Evolutionary conservation across 2,797 vertebrate genomes (phyloP).

Genomic region (Graptemys geographica): DNA sequence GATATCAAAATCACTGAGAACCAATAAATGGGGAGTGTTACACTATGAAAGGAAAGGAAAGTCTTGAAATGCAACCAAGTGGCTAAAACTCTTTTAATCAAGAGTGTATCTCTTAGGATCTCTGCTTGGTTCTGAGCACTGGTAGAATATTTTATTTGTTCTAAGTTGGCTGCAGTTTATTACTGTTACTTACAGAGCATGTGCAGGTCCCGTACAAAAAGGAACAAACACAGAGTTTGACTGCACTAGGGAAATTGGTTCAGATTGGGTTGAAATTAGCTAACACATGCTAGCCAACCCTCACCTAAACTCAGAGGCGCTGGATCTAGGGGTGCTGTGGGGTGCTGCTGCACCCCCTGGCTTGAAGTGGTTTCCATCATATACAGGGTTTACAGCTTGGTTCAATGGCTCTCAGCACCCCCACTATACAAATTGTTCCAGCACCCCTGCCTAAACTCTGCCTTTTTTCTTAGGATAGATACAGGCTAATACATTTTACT

Average conservation of each 20-base stretch:
- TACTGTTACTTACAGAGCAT: background rate
- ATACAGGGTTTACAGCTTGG: no score
- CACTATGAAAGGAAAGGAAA: background rate
- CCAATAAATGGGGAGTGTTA: no score
- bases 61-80: background rate
- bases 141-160: no score
- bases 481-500: background rate
- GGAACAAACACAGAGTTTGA: rapidly evolving
- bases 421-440: no score
- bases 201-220: background rate
- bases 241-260: background rate
- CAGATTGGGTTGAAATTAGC: background rate
- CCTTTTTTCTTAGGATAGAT: background rate
- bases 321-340: no score
- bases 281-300: background rate
- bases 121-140: no score
- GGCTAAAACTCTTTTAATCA: background rate
- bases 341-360: no score
- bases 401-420: no score
- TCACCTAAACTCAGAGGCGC: background rate
- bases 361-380: no score
- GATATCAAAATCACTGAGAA: background rate
- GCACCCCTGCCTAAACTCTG: no score
- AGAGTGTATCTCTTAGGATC: background rate
- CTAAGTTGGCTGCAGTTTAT: background rate